Percentiles rank a stretch among this genome's conserved stretches.
Evolutionary conservation across 2,113 vertebrate species (phyloP).

Genomic region (Heterotilapia buettikoferi): DNA sequence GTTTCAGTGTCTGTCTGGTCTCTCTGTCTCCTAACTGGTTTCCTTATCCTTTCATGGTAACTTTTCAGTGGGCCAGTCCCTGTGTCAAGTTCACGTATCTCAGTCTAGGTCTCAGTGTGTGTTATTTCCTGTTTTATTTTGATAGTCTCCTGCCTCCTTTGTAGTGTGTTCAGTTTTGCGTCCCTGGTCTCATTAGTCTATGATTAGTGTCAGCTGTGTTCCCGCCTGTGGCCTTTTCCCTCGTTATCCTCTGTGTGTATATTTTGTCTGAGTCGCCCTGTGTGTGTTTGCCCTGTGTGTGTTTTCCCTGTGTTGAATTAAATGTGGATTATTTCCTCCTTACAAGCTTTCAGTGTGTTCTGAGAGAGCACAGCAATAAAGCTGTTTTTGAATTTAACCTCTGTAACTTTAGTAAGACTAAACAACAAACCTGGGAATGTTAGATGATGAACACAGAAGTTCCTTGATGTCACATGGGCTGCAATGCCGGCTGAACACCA

Average conservation of each 20-base stretch:
- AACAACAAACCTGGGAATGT: conserved; percentile 68
- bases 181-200: background rate
- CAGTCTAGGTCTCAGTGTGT: background rate
- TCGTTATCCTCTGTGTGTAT: background rate
- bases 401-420: background rate
- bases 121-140: background rate
- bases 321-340: background rate
- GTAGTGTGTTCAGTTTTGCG: background rate
- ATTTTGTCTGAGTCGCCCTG: background rate
- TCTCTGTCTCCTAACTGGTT: background rate
- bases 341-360: background rate
- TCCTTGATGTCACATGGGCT: conserved; percentile 78
- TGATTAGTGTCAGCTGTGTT: background rate
- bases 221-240: background rate
- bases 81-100: background rate
- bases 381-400: background rate
- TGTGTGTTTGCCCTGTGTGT: too few relatives aligned
- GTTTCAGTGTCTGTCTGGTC: background rate
- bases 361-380: background rate
- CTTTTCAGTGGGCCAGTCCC: background rate
- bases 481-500: conserved; percentile 76
- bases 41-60: background rate
- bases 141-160: background rate
- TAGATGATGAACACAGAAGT: conserved; percentile 75
- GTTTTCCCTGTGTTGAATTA: background rate